Evolutionary conservation across 2,113 vertebrate species (phyloP).

Genomic region (Alaudala cheleensis): DNA sequence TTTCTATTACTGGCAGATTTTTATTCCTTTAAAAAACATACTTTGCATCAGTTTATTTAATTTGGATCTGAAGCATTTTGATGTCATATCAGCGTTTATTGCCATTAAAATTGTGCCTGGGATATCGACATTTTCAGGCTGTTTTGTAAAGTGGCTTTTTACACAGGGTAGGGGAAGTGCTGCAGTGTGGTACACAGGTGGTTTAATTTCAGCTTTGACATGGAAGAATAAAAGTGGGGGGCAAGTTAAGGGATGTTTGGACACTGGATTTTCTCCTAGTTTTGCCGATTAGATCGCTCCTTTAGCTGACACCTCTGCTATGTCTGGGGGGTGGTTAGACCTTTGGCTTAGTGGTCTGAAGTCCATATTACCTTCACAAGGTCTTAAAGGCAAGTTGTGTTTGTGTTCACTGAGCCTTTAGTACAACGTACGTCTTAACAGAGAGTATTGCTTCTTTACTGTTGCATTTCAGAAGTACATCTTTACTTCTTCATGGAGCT

Average conservation of each 20-base stretch:
- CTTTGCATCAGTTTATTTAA: neutral
- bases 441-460: neutral
- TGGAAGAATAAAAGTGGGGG: neutral
- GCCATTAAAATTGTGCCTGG: neutral
- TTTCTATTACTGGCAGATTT: neutral
- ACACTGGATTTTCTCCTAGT: neutral
- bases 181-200: neutral
- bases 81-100: neutral
- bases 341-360: neutral
- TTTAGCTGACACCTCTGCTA: neutral
- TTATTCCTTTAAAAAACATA: neutral
- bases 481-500: neutral
- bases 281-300: neutral
- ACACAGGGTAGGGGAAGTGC: fast-evolving
- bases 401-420: neutral
- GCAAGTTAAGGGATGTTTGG: neutral
- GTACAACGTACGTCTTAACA: neutral
- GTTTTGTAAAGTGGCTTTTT: neutral
- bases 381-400: neutral
- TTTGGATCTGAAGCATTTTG: neutral
- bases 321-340: neutral
- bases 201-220: neutral
- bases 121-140: neutral
- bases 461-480: neutral
- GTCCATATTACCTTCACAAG: neutral